These are phyloP conservation scores for Caenorhabditis sp. DNA, from an alignment of 2,888 invertebrate species.

Conservation along the genomic window DNA sequence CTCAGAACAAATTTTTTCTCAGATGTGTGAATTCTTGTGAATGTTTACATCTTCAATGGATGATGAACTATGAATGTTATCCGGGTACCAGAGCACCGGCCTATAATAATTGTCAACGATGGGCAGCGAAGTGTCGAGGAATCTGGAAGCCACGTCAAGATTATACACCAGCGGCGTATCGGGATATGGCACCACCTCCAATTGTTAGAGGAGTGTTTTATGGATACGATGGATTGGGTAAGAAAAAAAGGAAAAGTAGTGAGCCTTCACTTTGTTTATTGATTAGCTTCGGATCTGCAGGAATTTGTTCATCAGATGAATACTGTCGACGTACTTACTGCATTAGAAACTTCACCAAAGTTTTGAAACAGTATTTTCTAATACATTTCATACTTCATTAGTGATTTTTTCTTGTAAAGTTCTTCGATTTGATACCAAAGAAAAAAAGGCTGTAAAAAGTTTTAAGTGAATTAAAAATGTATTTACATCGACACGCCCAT, in stretches of 20 bases:
- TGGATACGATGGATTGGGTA: slow-evolving; percentile 57
- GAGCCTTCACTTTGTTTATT: background rate
- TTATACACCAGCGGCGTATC: slow-evolving; percentile 57
- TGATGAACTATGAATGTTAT: slow-evolving; percentile 62
- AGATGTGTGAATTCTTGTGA: slow-evolving; percentile 64
- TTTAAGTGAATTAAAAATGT: no score
- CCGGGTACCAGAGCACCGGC: slow-evolving; percentile 57
- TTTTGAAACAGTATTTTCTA: no score
- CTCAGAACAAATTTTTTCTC: background rate
- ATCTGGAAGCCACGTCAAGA: slow-evolving; percentile 62
- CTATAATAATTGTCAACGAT: slow-evolving; percentile 61
- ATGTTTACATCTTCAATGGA: slow-evolving; percentile 64
- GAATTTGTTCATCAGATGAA: no score
- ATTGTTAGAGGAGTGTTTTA: slow-evolving; percentile 63
- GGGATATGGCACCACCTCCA: slow-evolving; percentile 59
- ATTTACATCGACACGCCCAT: no score
- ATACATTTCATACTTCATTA: no score
- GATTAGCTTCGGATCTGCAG: no score
- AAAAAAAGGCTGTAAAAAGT: no score
- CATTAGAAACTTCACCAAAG: no score
- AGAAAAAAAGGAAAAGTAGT: slow-evolving; percentile 20
- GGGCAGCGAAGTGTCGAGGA: slow-evolving; percentile 60
- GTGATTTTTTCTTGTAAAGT: no score
- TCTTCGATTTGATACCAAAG: no score
- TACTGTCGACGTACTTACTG: no score